Base-by-base conservation (phyloP, 2,888 invertebrate species). In the Drosophila anomelani region DNA sequence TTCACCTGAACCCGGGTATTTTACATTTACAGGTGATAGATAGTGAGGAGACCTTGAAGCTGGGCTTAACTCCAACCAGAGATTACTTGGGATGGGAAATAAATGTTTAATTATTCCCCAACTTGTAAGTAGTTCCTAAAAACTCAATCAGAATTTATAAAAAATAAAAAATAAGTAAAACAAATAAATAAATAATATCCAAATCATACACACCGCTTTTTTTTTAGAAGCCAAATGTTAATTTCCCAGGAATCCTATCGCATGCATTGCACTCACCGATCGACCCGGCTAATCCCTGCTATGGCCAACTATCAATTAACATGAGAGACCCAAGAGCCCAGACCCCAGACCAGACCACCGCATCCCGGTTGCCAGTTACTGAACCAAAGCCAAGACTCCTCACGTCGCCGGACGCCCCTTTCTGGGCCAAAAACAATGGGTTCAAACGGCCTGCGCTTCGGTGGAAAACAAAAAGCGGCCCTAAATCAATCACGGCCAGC, bases 381-480 rank as follows among this genome's bases (percentile, higher is more conserved):
- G 15, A 39, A 6, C 17, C 20, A 17, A 17, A 54, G 57, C 10
- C 9, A 9, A 10, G 26, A 2, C 53, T 60, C n/a, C 73, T 46
- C 56, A 67, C 57, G 73, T 72, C 46, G 56, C 34, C 17, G 54
- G 12, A 17, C 73, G 75, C 79, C 83, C 81, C 78, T 84, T 81
- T 85, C 79, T 77, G 80, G 84, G 75, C 80, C 53, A 79, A 85
- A 86, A 85, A 85, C 85, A 85, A 85, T 86, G 87, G 85, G 85
- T 85, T 86, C 85, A 86, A 86, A 80, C 81, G 86, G 78, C 81
- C 86, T 82, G 86, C 82, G 85, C 82, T 83, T 83, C 83, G 78
- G 79, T 76, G 84, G 77, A 82, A 84, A 78, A 82, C 81, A 81
- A 82, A 84, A 74, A 78, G 74, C 76, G 85, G 84, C 81, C 80